Conservation (phyloP, 2,797 vertebrate species). For the Hapalemur alaotrensis region DNA sequence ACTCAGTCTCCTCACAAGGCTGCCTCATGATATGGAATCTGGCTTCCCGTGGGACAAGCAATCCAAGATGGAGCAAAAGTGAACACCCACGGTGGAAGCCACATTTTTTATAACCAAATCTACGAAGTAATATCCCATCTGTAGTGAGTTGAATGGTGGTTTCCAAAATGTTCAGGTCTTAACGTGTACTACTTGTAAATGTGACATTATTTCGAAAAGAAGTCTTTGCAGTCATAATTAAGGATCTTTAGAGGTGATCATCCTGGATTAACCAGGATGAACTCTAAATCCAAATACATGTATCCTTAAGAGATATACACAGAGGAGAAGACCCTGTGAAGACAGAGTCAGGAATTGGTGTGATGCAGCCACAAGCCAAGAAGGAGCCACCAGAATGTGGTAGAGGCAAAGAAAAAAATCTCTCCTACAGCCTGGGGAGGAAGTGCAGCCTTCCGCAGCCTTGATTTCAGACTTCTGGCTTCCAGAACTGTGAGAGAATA, state of each 20-base stretch:
- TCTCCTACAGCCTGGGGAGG: neutral
- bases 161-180: neutral
- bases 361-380: neutral
- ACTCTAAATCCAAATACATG: neutral
- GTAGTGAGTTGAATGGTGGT: neutral
- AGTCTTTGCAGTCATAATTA: neutral
- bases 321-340: neutral
- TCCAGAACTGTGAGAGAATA: neutral
- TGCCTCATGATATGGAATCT: neutral
- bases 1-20: neutral
- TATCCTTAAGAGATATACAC: neutral
- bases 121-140: neutral
- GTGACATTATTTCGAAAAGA: neutral
- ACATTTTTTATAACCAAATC: neutral
- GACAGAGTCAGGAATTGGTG: neutral
- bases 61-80: neutral
- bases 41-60: neutral
- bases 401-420: neutral
- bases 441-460: neutral
- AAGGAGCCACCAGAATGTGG: neutral
- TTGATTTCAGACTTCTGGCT: neutral
- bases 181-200: neutral
- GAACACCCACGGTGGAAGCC: neutral
- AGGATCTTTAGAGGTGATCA: neutral
- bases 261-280: neutral